Percentiles rank a stretch among this genome's conserved stretches.
phyloP scores from a whole-genome alignment of 2,113 vertebrate genomes.

The Tiliqua scincoides region DNA sequence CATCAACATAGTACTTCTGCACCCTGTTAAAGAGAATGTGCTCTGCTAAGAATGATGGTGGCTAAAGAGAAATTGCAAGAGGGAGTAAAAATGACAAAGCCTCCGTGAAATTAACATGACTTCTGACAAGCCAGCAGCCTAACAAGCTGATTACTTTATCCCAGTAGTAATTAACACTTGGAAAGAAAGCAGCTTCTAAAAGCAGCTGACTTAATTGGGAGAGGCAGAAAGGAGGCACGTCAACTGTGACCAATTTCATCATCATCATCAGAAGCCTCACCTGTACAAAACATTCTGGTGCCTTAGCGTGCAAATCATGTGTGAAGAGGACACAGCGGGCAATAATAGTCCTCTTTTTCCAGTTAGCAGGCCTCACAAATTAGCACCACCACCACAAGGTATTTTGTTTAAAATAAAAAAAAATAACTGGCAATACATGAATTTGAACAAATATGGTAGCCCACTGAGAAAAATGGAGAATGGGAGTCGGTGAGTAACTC shows the following conservation, averaged over 20 bases:
- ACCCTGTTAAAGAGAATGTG: background rate
- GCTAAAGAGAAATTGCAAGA: background rate
- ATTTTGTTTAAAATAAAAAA: background rate
- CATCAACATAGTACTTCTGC: background rate
- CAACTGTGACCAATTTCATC: background rate
- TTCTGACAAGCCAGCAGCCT: background rate
- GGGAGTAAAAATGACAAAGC: background rate
- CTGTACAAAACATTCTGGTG: background rate
- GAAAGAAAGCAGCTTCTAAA: background rate
- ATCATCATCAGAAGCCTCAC: background rate
- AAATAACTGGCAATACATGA: background rate
- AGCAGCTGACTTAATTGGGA: background rate
- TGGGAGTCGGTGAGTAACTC: too few species aligned
- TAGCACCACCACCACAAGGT: background rate
- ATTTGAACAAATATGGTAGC: background rate
- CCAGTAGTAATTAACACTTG: background rate
- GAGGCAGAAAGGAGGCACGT: background rate
- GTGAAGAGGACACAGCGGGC: background rate
- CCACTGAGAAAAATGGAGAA: too few species aligned
- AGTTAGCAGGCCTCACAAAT: background rate
- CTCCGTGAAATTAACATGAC: constrained; percentile 4
- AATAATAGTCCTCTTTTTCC: too few species aligned
- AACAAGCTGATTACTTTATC: background rate
- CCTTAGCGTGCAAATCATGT: background rate
- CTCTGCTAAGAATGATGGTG: background rate